phyloP scores from a whole-genome alignment of 2,888 invertebrate species.

The Patella depressa region DNA sequence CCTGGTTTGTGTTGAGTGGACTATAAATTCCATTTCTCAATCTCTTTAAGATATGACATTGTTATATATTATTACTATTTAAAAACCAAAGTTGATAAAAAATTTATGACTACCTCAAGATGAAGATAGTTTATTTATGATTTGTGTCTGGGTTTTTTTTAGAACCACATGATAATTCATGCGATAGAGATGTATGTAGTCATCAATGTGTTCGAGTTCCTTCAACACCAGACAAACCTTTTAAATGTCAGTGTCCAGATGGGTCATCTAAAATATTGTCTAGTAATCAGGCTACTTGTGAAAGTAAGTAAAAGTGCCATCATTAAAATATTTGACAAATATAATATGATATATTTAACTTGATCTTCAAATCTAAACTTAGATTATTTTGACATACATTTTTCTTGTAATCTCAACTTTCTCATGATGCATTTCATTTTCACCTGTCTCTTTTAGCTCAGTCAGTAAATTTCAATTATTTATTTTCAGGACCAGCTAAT shows the following conservation, averaged over 20 bases:
- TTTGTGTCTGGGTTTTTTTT: slow-evolving; percentile 6
- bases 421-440: not conserved
- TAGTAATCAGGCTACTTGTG: slow-evolving; percentile 47
- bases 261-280: slow-evolving; percentile 41
- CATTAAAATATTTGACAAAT: no score
- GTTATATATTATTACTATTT: no score
- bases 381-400: not conserved
- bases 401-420: not conserved
- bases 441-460: not conserved
- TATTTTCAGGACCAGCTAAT: slow-evolving; percentile 52
- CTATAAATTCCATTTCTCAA: no score
- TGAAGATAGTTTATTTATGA: not conserved
- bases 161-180: slow-evolving; percentile 39
- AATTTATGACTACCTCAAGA: not conserved
- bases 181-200: slow-evolving; percentile 48
- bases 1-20: no score
- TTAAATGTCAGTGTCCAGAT: slow-evolving; percentile 54
- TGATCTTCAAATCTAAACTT: not conserved
- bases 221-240: slow-evolving; percentile 27
- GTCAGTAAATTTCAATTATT: not conserved
- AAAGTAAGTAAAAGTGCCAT: slow-evolving; percentile 38
- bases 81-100: not conserved
- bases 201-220: slow-evolving; percentile 52
- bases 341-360: no score
- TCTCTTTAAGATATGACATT: no score